phyloP scores from a whole-genome alignment of 2,113 vertebrate genomes.

The Hystrix cristata region DNA sequence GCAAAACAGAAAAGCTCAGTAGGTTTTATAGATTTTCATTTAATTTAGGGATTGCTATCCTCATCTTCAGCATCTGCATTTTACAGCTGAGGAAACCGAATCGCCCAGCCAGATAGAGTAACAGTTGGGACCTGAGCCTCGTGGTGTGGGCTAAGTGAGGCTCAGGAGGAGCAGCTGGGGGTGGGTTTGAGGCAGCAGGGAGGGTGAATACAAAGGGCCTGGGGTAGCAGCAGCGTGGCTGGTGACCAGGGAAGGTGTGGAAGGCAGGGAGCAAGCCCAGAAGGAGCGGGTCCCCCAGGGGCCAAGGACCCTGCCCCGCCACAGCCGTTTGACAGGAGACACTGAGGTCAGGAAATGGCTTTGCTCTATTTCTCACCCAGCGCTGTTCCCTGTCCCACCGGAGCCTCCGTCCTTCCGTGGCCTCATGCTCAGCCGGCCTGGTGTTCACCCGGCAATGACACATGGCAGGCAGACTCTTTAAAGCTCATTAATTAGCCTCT shows the following conservation, averaged over 20 bases:
- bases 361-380: neutral
- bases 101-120: neutral
- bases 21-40: neutral
- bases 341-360: no score
- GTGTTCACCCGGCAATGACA: slow-evolving; percentile 10
- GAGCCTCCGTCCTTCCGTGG: neutral
- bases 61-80: neutral
- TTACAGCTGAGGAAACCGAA: neutral
- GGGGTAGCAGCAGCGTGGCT: neutral
- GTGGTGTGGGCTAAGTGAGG: neutral
- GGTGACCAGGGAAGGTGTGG: neutral
- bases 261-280: neutral
- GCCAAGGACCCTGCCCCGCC: neutral
- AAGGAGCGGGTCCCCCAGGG: neutral
- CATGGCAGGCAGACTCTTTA: neutral
- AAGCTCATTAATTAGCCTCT: neutral
- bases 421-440: neutral
- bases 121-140: neutral
- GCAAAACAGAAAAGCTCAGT: no score
- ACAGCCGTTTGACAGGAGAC: neutral
- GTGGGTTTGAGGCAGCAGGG: neutral
- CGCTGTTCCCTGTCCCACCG: neutral
- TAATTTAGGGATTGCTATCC: neutral
- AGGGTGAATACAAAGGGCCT: neutral
- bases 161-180: neutral